Percentiles rank a stretch among this genome's conserved stretches.
phyloP scores from a whole-genome alignment of 2,888 invertebrate species.

The Zaprionus bogoriensis region DNA sequence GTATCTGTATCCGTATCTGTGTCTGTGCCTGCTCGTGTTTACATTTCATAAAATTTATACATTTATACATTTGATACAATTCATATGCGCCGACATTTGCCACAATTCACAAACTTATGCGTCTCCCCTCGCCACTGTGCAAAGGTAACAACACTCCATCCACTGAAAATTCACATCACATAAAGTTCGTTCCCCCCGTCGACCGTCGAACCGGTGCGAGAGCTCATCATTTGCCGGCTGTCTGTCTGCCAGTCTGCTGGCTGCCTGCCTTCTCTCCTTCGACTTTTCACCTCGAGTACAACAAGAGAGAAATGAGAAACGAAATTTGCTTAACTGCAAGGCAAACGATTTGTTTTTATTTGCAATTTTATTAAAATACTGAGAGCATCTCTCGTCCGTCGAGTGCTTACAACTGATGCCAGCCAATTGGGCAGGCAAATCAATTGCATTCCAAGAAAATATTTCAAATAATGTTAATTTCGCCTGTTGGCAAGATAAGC shows the following conservation, averaged over 20 bases:
- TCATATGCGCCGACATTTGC: conserved; percentile 46
- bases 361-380: background rate
- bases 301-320: no score
- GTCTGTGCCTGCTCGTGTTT: conserved; percentile 35
- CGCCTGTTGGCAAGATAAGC: no score
- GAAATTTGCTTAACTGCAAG: background rate
- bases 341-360: conserved; percentile 5
- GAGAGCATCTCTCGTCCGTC: background rate
- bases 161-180: conserved; percentile 31
- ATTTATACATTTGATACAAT: conserved; percentile 41
- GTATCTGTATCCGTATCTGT: conserved; percentile 20
- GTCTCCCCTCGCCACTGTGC: background rate
- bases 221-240: background rate
- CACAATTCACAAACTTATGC: conserved; percentile 36
- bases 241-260: background rate
- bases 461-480: background rate
- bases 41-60: conserved; percentile 44
- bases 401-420: background rate
- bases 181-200: conserved; percentile 25
- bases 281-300: no score
- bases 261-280: background rate
- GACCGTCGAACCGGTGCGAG: background rate
- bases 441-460: background rate
- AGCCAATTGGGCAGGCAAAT: background rate
- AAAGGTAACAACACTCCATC: conserved; percentile 22